Evolutionary conservation across 30 jellyfish, hydroid and myxozoan genomes (phyloP).

Genomic region (Hydractinia symbiolongicarpus): DNA sequence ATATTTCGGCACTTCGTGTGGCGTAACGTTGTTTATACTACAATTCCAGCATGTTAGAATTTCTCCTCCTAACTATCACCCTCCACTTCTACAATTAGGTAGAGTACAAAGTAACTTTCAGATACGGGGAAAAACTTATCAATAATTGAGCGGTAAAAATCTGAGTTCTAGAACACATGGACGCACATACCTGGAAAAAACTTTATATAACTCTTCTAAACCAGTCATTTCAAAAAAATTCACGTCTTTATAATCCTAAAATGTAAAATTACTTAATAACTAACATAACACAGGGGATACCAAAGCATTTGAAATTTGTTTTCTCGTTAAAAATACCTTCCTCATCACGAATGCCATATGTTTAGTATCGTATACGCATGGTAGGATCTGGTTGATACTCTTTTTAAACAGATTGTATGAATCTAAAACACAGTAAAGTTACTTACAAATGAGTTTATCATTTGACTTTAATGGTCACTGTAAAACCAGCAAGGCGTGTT

Average conservation of each 20-base stretch:
- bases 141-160: too few species aligned
- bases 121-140: too few species aligned
- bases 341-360: constrained; percentile 35
- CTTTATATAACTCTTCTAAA: constrained; percentile 2
- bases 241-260: not conserved
- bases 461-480: not conserved
- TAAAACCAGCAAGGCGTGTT: not conserved
- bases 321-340: constrained; percentile 21
- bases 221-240: constrained; percentile 1
- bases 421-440: constrained; percentile 3
- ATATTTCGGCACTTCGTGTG: too few species aligned
- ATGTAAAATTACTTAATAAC: not conserved
- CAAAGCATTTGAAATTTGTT: not conserved
- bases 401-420: constrained; percentile 39
- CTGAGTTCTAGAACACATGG: not conserved
- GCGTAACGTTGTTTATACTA: too few species aligned
- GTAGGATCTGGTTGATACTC: constrained; percentile 35
- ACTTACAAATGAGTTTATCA: not conserved
- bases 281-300: not conserved
- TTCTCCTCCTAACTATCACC: too few species aligned
- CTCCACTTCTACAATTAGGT: too few species aligned
- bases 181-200: not conserved
- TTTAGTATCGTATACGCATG: constrained; percentile 47
- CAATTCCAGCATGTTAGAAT: too few species aligned
- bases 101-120: too few species aligned